A percentile compares a stretch with the other conserved stretches of the same genome.
phyloP scores from a whole-genome alignment of 2,888 invertebrate species.

The Pyrocoelia pectoralis region DNA sequence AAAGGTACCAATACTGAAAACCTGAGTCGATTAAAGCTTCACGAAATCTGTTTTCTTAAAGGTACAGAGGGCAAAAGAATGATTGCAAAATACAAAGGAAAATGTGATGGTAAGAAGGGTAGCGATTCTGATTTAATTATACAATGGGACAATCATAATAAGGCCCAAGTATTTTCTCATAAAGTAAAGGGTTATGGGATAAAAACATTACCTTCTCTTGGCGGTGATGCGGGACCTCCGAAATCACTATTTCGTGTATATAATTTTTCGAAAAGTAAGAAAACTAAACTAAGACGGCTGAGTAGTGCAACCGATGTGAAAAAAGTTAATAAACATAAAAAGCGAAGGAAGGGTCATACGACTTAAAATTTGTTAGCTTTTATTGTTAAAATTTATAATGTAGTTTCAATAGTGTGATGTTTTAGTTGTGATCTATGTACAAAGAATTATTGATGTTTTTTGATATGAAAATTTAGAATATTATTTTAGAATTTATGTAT shows the following conservation, averaged over 20 bases:
- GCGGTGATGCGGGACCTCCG: conserved; percentile 44
- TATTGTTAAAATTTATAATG: conserved; percentile 30
- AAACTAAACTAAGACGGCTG: conserved; percentile 53
- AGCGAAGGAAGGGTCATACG: conserved; percentile 45
- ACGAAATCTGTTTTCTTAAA: conserved; percentile 57
- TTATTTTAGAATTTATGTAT: neutral
- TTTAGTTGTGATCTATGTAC: conserved; percentile 25
- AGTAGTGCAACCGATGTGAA: conserved; percentile 47
- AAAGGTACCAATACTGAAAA: conserved; percentile 22
- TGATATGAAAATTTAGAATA: conserved; percentile 5
- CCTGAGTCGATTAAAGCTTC: conserved; percentile 47
- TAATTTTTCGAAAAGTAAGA: conserved; percentile 53
- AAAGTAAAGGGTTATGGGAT: conserved; percentile 29
- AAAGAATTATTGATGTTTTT: conserved; percentile 16
- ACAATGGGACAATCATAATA: conserved; percentile 51
- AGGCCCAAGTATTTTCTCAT: conserved; percentile 51
- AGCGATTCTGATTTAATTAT: conserved; percentile 54
- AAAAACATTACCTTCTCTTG: neutral
- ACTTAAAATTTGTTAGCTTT: conserved; percentile 22
- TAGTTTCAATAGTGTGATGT: conserved; percentile 12
- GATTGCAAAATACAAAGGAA: conserved; percentile 52
- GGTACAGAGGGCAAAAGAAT: conserved; percentile 53
- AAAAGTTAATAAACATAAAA: conserved; percentile 55
- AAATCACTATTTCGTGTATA: conserved; percentile 51
- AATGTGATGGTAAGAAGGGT: conserved; percentile 39